Conservation (phyloP, 1,140 invertebrate genomes). For the Drosophila sturtevanti region DNA sequence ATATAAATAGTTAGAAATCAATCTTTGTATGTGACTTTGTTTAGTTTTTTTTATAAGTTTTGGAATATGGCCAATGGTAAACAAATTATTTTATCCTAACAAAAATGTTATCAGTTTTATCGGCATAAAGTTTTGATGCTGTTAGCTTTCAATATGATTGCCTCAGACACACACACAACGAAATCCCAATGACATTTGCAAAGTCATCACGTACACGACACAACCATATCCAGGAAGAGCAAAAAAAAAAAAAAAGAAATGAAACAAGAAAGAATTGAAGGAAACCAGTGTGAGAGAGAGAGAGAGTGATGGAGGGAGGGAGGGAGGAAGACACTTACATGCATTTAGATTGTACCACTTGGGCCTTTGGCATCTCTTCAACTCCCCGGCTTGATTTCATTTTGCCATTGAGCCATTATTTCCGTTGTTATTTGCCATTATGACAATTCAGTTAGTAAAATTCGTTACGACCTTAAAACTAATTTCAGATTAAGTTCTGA, state of each 20-base stretch:
- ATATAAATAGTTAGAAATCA: too few relatives aligned
- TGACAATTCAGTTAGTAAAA: slow-evolving; percentile 80
- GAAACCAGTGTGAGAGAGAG: neutral
- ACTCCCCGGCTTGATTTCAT: slow-evolving; percentile 46
- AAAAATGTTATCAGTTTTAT: slow-evolving; percentile 56
- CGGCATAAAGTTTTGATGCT: slow-evolving; percentile 69
- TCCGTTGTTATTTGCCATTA: slow-evolving; percentile 80
- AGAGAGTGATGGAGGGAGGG: neutral
- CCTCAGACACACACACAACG: slow-evolving; percentile 21
- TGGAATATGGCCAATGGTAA: slow-evolving; percentile 49
- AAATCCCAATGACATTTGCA: slow-evolving; percentile 62
- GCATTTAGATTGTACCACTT: slow-evolving; percentile 50
- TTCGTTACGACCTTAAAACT: slow-evolving; percentile 78
- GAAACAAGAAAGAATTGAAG: neutral
- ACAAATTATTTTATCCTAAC: slow-evolving; percentile 73
- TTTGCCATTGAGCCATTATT: slow-evolving; percentile 66
- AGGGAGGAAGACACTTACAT: slow-evolving; percentile 38
- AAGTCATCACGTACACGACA: slow-evolving; percentile 80
- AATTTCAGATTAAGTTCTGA: slow-evolving; percentile 78
- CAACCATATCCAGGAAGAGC: slow-evolving; percentile 13
- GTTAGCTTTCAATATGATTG: slow-evolving; percentile 69
- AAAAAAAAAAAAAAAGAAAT: neutral
- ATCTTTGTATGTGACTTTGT: neutral
- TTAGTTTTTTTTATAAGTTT: neutral
- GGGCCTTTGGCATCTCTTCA: slow-evolving; percentile 6